phyloP scores from a whole-genome alignment of 2,888 invertebrate species.

The Ennomos fuscantarius region DNA sequence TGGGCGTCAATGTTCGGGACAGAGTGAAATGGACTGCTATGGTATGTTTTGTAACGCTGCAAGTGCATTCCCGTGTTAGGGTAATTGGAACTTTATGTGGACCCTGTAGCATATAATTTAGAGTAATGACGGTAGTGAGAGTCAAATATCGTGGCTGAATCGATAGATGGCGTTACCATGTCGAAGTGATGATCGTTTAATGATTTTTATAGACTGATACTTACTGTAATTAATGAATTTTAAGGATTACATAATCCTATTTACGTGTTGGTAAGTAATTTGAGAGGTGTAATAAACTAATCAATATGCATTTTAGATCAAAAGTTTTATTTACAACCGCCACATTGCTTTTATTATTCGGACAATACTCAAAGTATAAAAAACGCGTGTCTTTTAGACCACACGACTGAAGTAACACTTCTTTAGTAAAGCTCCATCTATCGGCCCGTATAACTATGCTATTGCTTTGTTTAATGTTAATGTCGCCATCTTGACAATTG shows the following conservation, averaged over 20 bases:
- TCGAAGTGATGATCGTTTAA: constrained; percentile 31
- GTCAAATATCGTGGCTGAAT: constrained; percentile 15
- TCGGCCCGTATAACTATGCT: no score
- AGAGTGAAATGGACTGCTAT: constrained; percentile 69
- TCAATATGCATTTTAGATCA: no score
- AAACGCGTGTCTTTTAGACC: no score
- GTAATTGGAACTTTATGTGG: constrained; percentile 70
- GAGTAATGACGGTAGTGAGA: constrained; percentile 33
- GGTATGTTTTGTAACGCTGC: constrained; percentile 63
- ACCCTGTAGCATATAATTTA: constrained; percentile 54
- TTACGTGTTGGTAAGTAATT: not conserved
- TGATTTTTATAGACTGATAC: constrained; percentile 27
- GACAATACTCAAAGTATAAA: no score
- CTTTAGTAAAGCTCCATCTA: no score
- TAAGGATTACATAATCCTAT: not conserved
- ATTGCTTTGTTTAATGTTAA: no score
- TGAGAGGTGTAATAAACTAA: no score
- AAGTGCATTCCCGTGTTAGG: constrained; percentile 67
- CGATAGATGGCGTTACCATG: constrained; percentile 70
- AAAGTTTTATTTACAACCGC: no score
- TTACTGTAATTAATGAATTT: not conserved
- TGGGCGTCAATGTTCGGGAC: constrained; percentile 57
- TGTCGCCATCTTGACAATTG: no score
- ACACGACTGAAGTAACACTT: no score
- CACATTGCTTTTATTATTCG: no score